Percentiles rank a stretch among this genome's conserved stretches.
These are phyloP conservation scores for Gastrophysa polygoni DNA, from an alignment of 2,888 invertebrate genomes.

Conservation along the genomic window DNA sequence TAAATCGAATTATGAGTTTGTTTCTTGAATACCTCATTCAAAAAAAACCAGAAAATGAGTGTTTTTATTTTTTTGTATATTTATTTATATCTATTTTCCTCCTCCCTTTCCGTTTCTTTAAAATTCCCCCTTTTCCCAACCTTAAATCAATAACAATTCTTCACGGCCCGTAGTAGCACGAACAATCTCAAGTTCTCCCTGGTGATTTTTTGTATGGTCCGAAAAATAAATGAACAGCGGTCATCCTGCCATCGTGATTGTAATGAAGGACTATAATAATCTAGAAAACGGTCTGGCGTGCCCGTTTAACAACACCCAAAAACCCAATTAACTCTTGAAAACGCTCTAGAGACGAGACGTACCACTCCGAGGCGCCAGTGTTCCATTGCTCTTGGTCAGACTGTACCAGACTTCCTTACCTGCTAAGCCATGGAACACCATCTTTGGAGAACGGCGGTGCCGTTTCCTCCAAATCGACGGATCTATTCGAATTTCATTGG, in stretches of 20 bases:
- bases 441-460: conserved; percentile 22
- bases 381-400: conserved; percentile 38
- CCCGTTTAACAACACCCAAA: conserved; percentile 33
- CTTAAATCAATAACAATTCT: too few relatives aligned
- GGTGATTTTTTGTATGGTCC: background rate
- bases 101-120: too few relatives aligned
- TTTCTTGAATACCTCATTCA: too few relatives aligned
- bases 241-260: conserved; percentile 16
- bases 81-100: too few relatives aligned
- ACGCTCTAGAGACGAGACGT: conserved; percentile 19
- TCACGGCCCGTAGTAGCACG: too few relatives aligned
- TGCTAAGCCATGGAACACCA: conserved; percentile 37
- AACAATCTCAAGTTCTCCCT: too few relatives aligned
- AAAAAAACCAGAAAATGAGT: too few relatives aligned
- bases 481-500: background rate
- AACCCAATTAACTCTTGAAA: conserved; percentile 31
- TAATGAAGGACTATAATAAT: conserved; percentile 24
- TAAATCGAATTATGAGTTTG: too few relatives aligned
- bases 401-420: conserved; percentile 45
- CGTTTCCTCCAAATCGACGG: background rate
- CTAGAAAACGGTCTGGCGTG: conserved; percentile 22
- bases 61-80: too few relatives aligned
- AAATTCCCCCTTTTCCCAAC: too few relatives aligned
- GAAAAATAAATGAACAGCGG: background rate
- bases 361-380: conserved; percentile 44